Evolutionary conservation across 2,797 vertebrate genomes (phyloP), one percentile per base, ranked within the genome.

Genomic region (Channa striata): DNA sequence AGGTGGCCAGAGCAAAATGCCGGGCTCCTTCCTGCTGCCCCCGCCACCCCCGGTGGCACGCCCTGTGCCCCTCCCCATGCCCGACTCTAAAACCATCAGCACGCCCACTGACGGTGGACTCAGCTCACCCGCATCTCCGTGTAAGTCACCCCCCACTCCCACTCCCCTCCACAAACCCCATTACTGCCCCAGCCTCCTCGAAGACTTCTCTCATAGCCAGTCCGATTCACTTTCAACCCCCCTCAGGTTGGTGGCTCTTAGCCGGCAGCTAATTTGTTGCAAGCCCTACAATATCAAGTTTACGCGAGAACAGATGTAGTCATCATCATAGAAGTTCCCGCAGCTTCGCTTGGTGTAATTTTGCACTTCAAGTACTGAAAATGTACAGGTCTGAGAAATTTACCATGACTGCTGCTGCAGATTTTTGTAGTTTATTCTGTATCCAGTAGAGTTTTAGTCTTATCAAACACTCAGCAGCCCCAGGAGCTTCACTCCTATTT

Each of bases 1-100:
- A 94, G 95, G 96, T 93, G 94, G 96, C 95, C 96, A 97, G 95
- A 96, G 95, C 95, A 97, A 97, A 96, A 95, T 97, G 94, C 94
- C 96, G 93, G 94, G 96, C 94, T 96, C 96, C 93, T 97, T 97
- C 96, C 95, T 97, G 95, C 95, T 97, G 95, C 96, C 96, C 87
- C 96, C 96, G 82, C 96, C 96, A 85, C 96, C 96, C 94, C 96
- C 96, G 70, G 96, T 98, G 95, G 96, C 97, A 80, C 96, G 97
- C 91, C 97, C 96, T 86, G 95, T 98, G 95, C 97, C 97, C 95
- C 96, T 98, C 94, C 95, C 97, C 93, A 96, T 97, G 94, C 93
- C 96, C 94, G 97, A 98, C 94, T 95, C 96, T 94, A 98, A 95
- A 94, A 91, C 90, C 91, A 92, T 93, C 93, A 93, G 91, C 93